phyloP scores from a whole-genome alignment of 2,888 invertebrate species.

The Drosophila neoperkinsi region DNA sequence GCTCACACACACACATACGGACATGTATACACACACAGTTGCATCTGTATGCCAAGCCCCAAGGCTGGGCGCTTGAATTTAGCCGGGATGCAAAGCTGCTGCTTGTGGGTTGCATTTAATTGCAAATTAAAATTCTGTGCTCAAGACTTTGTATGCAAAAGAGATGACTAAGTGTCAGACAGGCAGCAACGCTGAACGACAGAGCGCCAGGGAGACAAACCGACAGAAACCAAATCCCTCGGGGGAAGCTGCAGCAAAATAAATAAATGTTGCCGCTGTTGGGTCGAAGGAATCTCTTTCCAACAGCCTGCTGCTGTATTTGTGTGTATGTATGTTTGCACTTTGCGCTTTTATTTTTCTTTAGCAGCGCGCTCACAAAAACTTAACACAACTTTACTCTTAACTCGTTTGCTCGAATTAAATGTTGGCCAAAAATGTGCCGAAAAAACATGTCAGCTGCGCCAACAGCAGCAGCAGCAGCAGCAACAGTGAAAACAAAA shows the following conservation, averaged over 20 bases:
- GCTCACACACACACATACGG: background rate
- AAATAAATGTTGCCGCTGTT: conserved; percentile 74
- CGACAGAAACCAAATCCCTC: conserved; percentile 32
- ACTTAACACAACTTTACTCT: conserved; percentile 80
- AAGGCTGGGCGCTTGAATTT: conserved; percentile 5
- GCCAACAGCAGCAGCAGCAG: conserved; percentile 37
- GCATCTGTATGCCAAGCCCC: conserved; percentile 5
- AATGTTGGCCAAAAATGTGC: conserved; percentile 74
- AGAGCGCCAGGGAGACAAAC: conserved; percentile 30
- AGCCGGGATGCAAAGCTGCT: conserved; percentile 68
- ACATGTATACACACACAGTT: conserved; percentile 1
- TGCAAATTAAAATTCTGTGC: conserved; percentile 84
- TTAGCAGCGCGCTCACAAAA: conserved; percentile 58
- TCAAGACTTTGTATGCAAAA: conserved; percentile 76
- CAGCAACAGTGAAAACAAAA: background rate
- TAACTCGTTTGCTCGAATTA: conserved; percentile 80
- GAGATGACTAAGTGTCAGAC: conserved; percentile 54
- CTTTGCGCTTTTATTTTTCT: conserved; percentile 71
- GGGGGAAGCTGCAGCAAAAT: conserved; percentile 69
- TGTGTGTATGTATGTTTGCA: conserved; percentile 22
- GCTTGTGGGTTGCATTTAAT: conserved; percentile 82
- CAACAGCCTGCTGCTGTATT: background rate
- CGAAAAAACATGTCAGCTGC: conserved; percentile 65
- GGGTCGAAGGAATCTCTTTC: conserved; percentile 31
- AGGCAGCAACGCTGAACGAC: conserved; percentile 10